phyloP scores from a whole-genome alignment of 2,888 invertebrate species.

The Drosophila kambysellisi region DNA sequence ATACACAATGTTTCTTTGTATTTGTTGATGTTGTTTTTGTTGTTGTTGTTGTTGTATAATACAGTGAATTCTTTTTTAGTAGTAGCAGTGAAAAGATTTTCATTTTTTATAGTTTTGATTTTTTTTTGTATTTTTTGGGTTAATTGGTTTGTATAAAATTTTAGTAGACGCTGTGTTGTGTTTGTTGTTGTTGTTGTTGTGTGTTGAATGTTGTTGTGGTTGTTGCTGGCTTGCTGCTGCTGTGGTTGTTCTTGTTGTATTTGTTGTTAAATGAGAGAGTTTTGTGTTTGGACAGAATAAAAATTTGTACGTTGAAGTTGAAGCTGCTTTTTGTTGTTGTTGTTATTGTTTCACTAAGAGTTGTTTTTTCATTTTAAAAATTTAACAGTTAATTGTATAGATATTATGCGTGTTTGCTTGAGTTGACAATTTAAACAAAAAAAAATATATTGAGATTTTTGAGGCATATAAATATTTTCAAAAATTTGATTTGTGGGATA shows the following conservation, averaged over 20 bases:
- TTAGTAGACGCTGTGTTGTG: conserved; percentile 45
- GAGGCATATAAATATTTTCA: conserved; percentile 15
- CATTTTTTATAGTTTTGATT: conserved; percentile 14
- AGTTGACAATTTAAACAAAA: conserved; percentile 37
- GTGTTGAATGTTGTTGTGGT: conserved; percentile 32
- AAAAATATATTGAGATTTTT: conserved; percentile 17
- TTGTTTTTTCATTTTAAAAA: conserved; percentile 1
- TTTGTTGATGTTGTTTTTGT: conserved; percentile 33
- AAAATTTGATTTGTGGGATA: conserved; percentile 37
- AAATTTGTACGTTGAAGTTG: conserved; percentile 44
- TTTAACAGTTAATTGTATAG: conserved; percentile 22
- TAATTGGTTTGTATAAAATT: conserved; percentile 42
- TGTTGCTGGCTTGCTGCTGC: conserved; percentile 35
- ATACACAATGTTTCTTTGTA: conserved; percentile 67
- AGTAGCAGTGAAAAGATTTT: conserved; percentile 54
- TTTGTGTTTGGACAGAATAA: conserved; percentile 56
- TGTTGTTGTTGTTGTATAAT: conserved; percentile 57
- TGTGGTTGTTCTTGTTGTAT: conserved; percentile 26
- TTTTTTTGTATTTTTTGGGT: conserved; percentile 34
- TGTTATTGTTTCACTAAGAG: conserved; percentile 16
- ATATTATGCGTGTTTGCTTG: conserved; percentile 33
- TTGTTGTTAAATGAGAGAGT: conserved; percentile 45
- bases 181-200: conserved; percentile 35
- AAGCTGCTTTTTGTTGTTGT: conserved; percentile 31
- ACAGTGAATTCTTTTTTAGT: conserved; percentile 69